Percentiles rank a stretch among this genome's conserved stretches.
Evolutionary conservation across 2,797 vertebrate species (phyloP).

Genomic region (Danio choprae): DNA sequence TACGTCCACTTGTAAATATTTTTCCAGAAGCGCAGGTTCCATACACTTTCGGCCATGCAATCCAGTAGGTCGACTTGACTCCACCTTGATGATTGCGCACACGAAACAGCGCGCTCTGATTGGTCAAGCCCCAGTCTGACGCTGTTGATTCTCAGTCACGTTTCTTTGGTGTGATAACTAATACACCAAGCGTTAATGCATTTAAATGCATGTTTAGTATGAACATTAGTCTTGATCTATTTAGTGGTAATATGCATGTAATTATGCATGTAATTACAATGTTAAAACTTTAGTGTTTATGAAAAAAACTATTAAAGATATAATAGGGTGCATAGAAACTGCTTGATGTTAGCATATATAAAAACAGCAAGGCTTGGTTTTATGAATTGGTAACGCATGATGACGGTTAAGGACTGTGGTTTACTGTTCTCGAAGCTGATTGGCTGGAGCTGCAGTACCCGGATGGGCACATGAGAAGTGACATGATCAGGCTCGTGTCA

Average conservation of each 20-base stretch:
- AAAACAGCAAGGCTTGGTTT: background rate
- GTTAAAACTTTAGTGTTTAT: background rate
- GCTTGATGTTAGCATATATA: background rate
- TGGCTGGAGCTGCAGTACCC: conserved; percentile 60
- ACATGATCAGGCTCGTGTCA: conserved; percentile 56
- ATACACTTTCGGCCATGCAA: conserved; percentile 42
- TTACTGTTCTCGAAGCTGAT: conserved; percentile 27
- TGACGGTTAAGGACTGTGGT: background rate
- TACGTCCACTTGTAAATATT: background rate
- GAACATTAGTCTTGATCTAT: background rate
- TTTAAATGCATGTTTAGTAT: background rate
- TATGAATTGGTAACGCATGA: background rate
- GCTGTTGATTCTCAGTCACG: conserved; percentile 69
- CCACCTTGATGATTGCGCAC: conserved; percentile 61
- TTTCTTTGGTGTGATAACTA: conserved; percentile 74
- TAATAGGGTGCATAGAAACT: background rate
- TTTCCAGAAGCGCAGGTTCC: conserved; percentile 25
- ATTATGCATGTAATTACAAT: background rate
- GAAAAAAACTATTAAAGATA: background rate
- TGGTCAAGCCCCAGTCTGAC: conserved; percentile 54
- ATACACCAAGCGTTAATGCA: background rate
- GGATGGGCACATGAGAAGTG: conserved; percentile 72
- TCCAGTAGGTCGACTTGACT: conserved; percentile 18
- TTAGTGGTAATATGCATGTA: background rate
- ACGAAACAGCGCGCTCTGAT: conserved; percentile 49